phyloP scores from a whole-genome alignment of 2,888 invertebrate species.

The Acanthoscelides obtectus region DNA sequence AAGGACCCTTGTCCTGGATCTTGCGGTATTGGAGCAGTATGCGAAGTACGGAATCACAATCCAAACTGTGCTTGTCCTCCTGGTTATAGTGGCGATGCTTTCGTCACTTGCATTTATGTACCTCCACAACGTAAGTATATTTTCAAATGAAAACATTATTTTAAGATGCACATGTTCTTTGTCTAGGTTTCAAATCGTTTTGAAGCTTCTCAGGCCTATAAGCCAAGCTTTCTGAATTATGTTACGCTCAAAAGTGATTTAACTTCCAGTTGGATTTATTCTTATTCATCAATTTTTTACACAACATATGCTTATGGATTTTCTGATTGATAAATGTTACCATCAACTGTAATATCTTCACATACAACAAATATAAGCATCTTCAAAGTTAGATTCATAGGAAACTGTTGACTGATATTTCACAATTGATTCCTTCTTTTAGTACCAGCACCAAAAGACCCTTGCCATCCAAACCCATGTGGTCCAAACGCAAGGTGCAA shows the following conservation, averaged over 20 bases:
- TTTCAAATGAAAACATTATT: too few relatives aligned
- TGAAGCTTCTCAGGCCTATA: too few relatives aligned
- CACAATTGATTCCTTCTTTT: conserved; percentile 20
- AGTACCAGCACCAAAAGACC: conserved; percentile 50
- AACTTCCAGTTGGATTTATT: too few relatives aligned
- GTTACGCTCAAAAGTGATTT: too few relatives aligned
- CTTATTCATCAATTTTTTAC: too few relatives aligned
- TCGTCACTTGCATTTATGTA: conserved; percentile 50
- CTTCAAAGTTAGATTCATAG: too few relatives aligned
- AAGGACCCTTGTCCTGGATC: conserved; percentile 78
- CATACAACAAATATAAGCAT: too few relatives aligned
- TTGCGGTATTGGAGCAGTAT: conserved; percentile 70
- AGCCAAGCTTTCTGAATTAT: too few relatives aligned
- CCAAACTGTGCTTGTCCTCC: conserved; percentile 70
- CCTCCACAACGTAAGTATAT: conserved; percentile 32
- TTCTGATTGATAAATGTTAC: background rate
- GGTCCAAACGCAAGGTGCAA: conserved; percentile 72
- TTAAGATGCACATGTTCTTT: too few relatives aligned
- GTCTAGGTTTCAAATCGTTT: too few relatives aligned
- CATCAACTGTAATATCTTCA: background rate
- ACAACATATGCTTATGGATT: background rate
- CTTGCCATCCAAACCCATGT: conserved; percentile 66
- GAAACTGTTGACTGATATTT: too few relatives aligned
- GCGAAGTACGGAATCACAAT: conserved; percentile 68
- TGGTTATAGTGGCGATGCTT: conserved; percentile 71